A percentile compares a stretch with the other conserved stretches of the same genome.
Evolutionary conservation across 1,140 invertebrate species (phyloP).

Genomic region (Mya arenaria): DNA sequence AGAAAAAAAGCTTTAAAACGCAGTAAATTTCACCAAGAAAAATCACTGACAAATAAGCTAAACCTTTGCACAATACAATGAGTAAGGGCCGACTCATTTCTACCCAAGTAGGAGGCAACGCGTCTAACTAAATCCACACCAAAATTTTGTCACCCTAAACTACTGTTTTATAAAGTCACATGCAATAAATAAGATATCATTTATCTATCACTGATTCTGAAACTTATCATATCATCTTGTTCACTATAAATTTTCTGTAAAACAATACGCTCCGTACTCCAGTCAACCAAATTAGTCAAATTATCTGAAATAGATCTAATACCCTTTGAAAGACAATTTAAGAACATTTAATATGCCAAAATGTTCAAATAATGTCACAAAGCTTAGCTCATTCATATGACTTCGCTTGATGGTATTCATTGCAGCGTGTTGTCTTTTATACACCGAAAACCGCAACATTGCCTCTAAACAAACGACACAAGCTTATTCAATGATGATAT

Average conservation of each 20-base stretch:
- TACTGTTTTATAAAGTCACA: neutral
- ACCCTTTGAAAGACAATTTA: neutral
- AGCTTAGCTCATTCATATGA: neutral
- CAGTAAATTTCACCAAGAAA: neutral
- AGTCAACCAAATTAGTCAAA: conserved; percentile 1
- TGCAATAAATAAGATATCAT: conserved; percentile 45
- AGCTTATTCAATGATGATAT: conserved; percentile 1
- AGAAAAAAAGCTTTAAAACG: neutral
- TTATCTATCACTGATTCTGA: neutral
- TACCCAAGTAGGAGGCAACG: too few species aligned
- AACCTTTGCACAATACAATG: neutral
- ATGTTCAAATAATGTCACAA: neutral
- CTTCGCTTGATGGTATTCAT: too few species aligned
- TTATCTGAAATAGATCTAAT: conserved; percentile 30
- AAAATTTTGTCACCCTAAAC: too few species aligned
- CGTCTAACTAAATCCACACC: too few species aligned
- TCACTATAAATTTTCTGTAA: conserved; percentile 17
- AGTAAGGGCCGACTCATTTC: too few species aligned
- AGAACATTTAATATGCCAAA: conserved; percentile 24
- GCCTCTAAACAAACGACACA: too few species aligned
- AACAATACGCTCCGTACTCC: conserved; percentile 35
- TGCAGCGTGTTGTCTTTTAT: too few species aligned
- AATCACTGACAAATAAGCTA: neutral
- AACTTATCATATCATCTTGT: conserved; percentile 1
- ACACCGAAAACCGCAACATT: too few species aligned